Evolutionary conservation across 2,113 vertebrate genomes (phyloP), one percentile per base, ranked within the genome.

Genomic region (Piprites chloris): DNA sequence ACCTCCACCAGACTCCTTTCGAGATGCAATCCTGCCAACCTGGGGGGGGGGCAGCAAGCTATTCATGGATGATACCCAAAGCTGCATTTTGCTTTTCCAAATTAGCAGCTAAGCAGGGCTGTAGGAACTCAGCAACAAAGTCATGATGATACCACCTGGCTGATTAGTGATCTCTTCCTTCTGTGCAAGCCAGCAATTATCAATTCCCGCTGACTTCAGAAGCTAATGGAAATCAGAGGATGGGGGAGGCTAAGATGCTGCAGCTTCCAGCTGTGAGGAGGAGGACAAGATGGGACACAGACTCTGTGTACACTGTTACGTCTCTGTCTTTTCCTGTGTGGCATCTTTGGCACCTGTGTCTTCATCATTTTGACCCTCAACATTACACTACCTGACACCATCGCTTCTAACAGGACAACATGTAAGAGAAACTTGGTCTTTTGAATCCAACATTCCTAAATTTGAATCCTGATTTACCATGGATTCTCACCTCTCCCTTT

Each of bases 151-250:
- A 95, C 76, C 83, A 97, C 94, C 88, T 92, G 93, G 86, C 86
- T 95, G 94, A 96, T 95, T 88, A 95, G 86, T 44, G 59, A 95
- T 86, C 76, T 81, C 61, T 90, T 96, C 86, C 83, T 92, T 63
- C 88, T 67, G 80, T 59, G 61, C 61, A 55, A 92, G 85, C 75
- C 91, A 95, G 92, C 77, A 94, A 92, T 90, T 92, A 89, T 32
- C 86, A 86, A 90, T 78, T 96, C 80, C 80, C 68, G 58, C 86
- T 75, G 94, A 93, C 89, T 96, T 88, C 3, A 8, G 56, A 85
- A 90, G 44, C 65, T 92, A 95, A 93, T 28, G 61, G 76, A 56
- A 93, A 95, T 81, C 50, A 50, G 61, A 61, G 37, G 61, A 90
- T 81, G 42, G 47, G 35, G 42, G 65, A 81, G 55, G 44, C 80